Evolutionary conservation across 2,113 vertebrate genomes (phyloP).

Genomic region (Macrotis lagotis): DNA sequence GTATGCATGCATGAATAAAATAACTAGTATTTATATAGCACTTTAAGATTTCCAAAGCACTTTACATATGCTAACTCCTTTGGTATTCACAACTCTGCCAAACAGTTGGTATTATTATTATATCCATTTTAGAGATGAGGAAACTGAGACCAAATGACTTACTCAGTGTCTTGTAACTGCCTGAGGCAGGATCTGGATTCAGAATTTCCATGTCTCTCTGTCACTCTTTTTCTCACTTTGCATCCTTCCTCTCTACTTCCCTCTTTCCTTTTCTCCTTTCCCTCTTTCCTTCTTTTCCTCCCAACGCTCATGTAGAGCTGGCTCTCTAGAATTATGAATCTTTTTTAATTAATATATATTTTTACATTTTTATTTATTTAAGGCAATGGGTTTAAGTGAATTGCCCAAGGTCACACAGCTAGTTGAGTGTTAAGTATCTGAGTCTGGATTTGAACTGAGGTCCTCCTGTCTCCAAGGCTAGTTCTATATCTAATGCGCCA

Average conservation of each 20-base stretch:
- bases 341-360: too few species aligned
- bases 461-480: too few species aligned
- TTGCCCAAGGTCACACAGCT: too few species aligned
- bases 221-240: background rate
- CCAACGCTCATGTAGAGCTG: background rate
- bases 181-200: background rate
- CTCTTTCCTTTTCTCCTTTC: background rate
- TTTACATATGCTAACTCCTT: background rate
- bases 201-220: background rate
- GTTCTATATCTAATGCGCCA: too few species aligned
- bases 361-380: too few species aligned
- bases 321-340: background rate
- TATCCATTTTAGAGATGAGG: background rate
- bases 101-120: background rate
- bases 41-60: background rate
- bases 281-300: background rate
- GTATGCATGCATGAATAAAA: background rate
- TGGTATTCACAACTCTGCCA: background rate
- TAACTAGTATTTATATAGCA: background rate
- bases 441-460: too few species aligned
- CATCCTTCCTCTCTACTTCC: too few species aligned
- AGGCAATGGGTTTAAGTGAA: too few species aligned
- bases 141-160: background rate
- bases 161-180: background rate
- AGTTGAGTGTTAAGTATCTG: too few species aligned